These are phyloP conservation scores for Caenorhabditis sulstoni DNA, from an alignment of 2,888 invertebrate species.

Conservation along the genomic window DNA sequence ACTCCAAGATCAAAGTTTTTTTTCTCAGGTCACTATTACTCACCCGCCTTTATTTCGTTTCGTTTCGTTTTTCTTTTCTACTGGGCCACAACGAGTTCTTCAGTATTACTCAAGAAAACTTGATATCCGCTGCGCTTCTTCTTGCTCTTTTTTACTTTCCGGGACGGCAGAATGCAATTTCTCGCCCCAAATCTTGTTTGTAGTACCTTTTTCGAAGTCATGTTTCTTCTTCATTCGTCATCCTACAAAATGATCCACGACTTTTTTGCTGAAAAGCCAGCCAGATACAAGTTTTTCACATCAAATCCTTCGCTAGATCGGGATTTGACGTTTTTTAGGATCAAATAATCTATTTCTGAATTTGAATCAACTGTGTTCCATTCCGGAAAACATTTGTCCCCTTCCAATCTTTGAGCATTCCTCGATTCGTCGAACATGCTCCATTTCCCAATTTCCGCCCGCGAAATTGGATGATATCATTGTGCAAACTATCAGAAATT, in stretches of 20 bases:
- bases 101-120: slow-evolving; percentile 39
- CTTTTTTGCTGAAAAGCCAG: neutral
- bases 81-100: slow-evolving; percentile 30
- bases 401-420: slow-evolving; percentile 24
- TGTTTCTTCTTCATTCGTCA: slow-evolving; percentile 31
- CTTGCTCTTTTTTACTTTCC: slow-evolving; percentile 50
- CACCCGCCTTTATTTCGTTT: slow-evolving; percentile 8
- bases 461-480: slow-evolving; percentile 56
- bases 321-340: neutral
- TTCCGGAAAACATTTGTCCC: neutral
- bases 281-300: neutral
- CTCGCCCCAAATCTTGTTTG: slow-evolving; percentile 31
- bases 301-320: neutral
- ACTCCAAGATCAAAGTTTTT: slow-evolving; percentile 39
- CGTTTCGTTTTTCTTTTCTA: slow-evolving; percentile 14
- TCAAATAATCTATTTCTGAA: slow-evolving; percentile 1
- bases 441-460: slow-evolving; percentile 24
- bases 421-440: slow-evolving; percentile 15
- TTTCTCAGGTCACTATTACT: slow-evolving; percentile 41
- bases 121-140: slow-evolving; percentile 49
- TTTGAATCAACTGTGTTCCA: too few species aligned
- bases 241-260: slow-evolving; percentile 13
- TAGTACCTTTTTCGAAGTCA: slow-evolving; percentile 46
- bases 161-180: slow-evolving; percentile 49
- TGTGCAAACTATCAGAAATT: slow-evolving; percentile 54